Evolutionary conservation across 2,888 invertebrate genomes (phyloP), one percentile per base, ranked within the genome.

Genomic region (Petrophora chlorosata): DNA sequence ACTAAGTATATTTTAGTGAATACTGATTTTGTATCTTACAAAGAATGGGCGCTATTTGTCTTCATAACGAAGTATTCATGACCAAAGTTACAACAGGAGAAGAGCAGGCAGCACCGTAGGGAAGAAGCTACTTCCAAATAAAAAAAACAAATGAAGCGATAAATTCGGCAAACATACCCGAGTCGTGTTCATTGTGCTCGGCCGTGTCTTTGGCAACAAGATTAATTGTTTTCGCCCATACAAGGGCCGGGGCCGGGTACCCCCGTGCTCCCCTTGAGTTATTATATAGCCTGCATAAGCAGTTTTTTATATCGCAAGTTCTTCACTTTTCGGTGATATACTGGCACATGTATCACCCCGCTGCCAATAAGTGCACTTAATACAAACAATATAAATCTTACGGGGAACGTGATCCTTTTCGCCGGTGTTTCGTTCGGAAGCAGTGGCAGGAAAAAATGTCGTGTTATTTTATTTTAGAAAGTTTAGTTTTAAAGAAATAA

Each of bases 181-280:
- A 51, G 56, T 61, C 56, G 65, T 59, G 70, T 70, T 68, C 70
- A 72, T 65, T 63, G 63, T 66, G 61, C 68, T 61, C 59, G 46
- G 70, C 38, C 63, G 64, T 71, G 66, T 61, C 61, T 76, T 74
- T 76, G 73, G 63, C 73, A 76, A 75, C 72, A 76, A 80, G 79
- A 85, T 82, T 77, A 78, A 85, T 82, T 74, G 75, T 72, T 67
- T 60, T 56, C 64, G 53, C 49, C 70, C 73, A 65, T 68, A 72
- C 68, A 70, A 61, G 70, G 65, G 66, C 67, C 63, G 62, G 48
- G 64, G 68, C 66, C 61, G 68, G 62, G 47, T 65, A 69, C 67
- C 61, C 69, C 67, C 65, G 63, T 59, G n/a, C n/a, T n/a, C n/a
- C 53, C 53, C 53, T 59, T 79, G 70, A 80, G 70, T 77, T 77